Percentiles rank a stretch among this genome's conserved stretches.
Evolutionary conservation across 2,797 vertebrate species (phyloP).

Genomic region (Meriones psammophilus): DNA sequence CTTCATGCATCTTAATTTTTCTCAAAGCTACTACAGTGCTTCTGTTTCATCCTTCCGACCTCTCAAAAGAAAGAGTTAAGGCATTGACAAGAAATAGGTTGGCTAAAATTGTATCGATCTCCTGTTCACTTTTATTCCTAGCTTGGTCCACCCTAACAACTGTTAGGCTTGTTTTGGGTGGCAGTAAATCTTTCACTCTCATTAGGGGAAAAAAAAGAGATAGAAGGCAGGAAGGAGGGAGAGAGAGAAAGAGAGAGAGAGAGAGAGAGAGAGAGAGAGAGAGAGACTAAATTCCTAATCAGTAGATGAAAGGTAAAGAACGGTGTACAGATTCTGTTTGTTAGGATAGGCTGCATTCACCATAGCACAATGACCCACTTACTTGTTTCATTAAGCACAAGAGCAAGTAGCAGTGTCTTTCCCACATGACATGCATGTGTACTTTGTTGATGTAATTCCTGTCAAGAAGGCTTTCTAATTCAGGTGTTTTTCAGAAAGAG

Average conservation of each 20-base stretch:
- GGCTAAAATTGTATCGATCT: constrained; percentile 49
- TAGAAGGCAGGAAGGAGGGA: not conserved
- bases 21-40: constrained; percentile 44
- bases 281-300: constrained; percentile 29
- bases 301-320: not conserved
- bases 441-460: constrained; percentile 44
- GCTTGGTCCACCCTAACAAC: not conserved
- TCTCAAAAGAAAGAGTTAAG: constrained; percentile 59
- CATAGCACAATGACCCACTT: not conserved
- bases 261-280: not conserved
- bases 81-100: not conserved
- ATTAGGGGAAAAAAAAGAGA: not conserved
- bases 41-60: constrained; percentile 54
- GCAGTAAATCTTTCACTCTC: constrained; percentile 41
- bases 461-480: constrained; percentile 43
- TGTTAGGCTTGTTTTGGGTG: constrained; percentile 57
- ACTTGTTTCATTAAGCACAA: not conserved
- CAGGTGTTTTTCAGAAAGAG: constrained; percentile 44
- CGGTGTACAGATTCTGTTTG: not conserved
- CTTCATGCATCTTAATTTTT: not conserved
- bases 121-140: constrained; percentile 28
- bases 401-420: not conserved
- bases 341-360: not conserved
- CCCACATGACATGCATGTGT: not conserved
- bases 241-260: not conserved